These are phyloP conservation scores for Picus viridis DNA, from an alignment of 2,797 vertebrate genomes.

Conservation along the genomic window DNA sequence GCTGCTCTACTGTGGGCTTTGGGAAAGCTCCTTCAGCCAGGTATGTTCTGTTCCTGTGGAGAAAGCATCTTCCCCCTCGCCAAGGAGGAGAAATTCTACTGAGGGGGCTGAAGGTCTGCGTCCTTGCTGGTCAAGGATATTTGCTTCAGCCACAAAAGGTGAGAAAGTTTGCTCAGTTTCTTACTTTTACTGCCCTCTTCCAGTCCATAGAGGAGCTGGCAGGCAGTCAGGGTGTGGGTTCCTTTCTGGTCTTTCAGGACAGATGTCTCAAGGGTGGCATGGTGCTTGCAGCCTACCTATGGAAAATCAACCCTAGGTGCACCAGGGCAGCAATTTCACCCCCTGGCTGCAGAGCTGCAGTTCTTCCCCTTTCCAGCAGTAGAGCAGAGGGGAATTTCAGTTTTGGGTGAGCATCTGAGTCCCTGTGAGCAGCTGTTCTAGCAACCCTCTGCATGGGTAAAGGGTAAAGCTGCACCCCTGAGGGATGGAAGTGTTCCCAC, in stretches of 20 bases:
- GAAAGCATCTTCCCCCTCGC: not conserved
- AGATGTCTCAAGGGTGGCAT: not conserved
- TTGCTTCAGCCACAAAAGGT: not conserved
- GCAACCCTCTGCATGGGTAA: not conserved
- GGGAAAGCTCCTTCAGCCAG: not conserved
- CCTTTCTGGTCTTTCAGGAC: not conserved
- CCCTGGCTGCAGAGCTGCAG: not conserved
- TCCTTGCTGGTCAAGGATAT: not conserved
- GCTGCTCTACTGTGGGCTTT: not conserved
- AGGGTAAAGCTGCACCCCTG: not conserved
- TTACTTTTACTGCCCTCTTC: not conserved
- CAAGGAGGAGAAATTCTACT: not conserved
- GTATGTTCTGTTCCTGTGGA: not conserved
- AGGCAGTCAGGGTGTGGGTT: not conserved
- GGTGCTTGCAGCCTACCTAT: not conserved
- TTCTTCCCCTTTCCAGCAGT: not conserved
- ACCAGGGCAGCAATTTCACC: not conserved
- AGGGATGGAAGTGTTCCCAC: fast-evolving
- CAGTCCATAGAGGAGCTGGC: not conserved
- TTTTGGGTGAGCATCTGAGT: not conserved
- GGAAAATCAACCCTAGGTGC: not conserved
- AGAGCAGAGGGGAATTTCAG: not conserved
- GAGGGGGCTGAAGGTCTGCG: not conserved
- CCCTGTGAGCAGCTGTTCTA: not conserved
- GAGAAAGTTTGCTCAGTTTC: not conserved